Base-by-base conservation (phyloP, 2,797 vertebrate genomes). In the Sebastes kiyomatsui region DNA sequence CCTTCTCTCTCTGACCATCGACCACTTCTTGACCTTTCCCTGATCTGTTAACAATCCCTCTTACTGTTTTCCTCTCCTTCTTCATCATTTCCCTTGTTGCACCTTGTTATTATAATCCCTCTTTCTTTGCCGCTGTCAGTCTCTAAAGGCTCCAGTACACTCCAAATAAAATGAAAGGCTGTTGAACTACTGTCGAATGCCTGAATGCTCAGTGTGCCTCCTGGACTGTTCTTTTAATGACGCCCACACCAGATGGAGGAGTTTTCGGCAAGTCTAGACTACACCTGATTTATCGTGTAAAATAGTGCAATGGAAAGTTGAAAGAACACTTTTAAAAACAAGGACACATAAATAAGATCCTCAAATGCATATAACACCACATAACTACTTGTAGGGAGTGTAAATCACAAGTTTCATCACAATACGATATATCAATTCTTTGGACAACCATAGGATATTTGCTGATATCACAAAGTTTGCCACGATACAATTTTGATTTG, bases 101-200 rank as follows among this genome's bases (percentile, higher is more conserved):
- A 77, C 23, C 59, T 85, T 70, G 32, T 78, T 79, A 83, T 69
- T 58, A 35, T 28, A 59, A 54, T 35, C 8, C 9, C 56, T 46
- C 30, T 74, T 35, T 74, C n/a, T 62, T 46, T 42, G 32, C 33
- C 14, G 5, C 8, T 38, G 66, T 27, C 59, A 28, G 25, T 73
- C 61, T 78, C 61, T 79, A 27, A 55, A 80, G 32, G 59, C 72
- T 60, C 35, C 10, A 70, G 54, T 71, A 5, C 30, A 59, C 25
- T 46, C 46, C 25, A 61, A 79, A 71, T 72, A 60, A 81, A 82
- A 72, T 77, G 46, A 75, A 64, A 80, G n/a, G 25, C 49, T 78
- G 54, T 13, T 70, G 38, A 81, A 71, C 71, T 74, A n/a, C 76
- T 83, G 80, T 75, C 59, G 67, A 65, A 89, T 56, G 42, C 46